Conservation (phyloP, 2,113 vertebrate genomes). For the Bagarius yarrelli region DNA sequence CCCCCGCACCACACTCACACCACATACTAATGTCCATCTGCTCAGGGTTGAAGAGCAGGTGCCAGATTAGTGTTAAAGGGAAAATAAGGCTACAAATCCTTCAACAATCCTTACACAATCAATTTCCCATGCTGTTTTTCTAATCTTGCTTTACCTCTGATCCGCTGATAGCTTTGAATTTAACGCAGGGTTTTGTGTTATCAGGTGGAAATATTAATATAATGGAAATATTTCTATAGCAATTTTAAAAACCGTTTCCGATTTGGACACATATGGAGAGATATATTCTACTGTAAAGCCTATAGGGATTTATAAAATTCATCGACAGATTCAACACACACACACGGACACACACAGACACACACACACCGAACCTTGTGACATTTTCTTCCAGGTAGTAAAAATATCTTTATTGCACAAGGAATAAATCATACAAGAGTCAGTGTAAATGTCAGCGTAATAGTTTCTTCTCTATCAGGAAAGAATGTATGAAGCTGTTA, state of each 20-base stretch:
- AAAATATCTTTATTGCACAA: slow-evolving; percentile 2
- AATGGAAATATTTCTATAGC: slow-evolving; percentile 16
- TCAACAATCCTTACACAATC: not conserved
- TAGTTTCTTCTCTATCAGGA: slow-evolving; percentile 57
- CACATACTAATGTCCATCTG: slow-evolving; percentile 1
- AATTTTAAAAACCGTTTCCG: not conserved
- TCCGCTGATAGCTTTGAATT: not conserved
- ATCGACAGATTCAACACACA: not conserved
- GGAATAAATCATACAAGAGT: slow-evolving; percentile 41
- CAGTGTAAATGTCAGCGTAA: slow-evolving; percentile 55
- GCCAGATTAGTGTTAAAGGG: not conserved
- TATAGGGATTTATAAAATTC: slow-evolving; percentile 18
- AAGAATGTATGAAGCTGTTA: slow-evolving; percentile 60
- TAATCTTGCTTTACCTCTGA: not conserved
- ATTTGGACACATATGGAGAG: not conserved
- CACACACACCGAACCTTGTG: not conserved
- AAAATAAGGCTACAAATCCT: slow-evolving; percentile 12
- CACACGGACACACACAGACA: slow-evolving; percentile 19
- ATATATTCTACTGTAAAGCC: not conserved
- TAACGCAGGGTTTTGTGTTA: slow-evolving; percentile 6
- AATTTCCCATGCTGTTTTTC: not conserved
- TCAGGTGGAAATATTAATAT: not conserved
- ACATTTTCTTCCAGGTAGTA: slow-evolving; percentile 23
- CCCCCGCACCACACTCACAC: not conserved
- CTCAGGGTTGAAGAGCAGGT: not conserved